phyloP scores from a whole-genome alignment of 30 jellyfish, hydroid and myxozoan species.

The Chrysaora quinquecirrha region DNA sequence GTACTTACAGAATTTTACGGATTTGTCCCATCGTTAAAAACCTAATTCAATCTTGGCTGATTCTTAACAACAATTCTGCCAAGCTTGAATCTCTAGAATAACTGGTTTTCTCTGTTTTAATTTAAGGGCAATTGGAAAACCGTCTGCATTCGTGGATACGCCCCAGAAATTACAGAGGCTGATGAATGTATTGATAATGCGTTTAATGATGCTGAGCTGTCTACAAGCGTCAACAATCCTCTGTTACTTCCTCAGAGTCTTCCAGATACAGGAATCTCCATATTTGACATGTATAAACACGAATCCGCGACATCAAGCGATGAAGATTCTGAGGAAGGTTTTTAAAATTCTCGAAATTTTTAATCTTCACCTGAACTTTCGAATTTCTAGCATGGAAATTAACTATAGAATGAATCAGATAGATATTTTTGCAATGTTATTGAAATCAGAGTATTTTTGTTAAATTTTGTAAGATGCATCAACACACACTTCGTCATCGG shows the following conservation, averaged over 20 bases:
- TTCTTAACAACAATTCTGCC: no score
- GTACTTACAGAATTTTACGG: no score
- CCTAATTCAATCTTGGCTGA: no score
- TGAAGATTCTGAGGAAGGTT: background rate
- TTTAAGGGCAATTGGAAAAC: constrained; percentile 80
- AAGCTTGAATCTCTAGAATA: constrained; percentile 30
- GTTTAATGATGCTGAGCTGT: background rate
- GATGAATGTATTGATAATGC: constrained; percentile 53
- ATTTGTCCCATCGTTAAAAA: no score
- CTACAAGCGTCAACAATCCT: background rate
- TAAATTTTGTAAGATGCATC: no score
- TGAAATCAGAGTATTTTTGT: no score
- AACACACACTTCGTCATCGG: no score
- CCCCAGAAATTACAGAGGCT: constrained; percentile 54
- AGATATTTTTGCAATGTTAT: no score
- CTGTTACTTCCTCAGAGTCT: background rate
- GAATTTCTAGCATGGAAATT: no score
- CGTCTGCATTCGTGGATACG: constrained; percentile 72
- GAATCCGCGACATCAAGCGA: background rate
- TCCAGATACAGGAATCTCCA: background rate
- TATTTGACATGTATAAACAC: background rate
- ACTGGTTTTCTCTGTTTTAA: constrained; percentile 17
- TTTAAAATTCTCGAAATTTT: no score
- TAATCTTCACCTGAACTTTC: no score
- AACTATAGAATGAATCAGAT: no score